Percentiles rank a stretch among this genome's conserved stretches.
Evolutionary conservation across 2,888 invertebrate species (phyloP).

Genomic region (Brassicogethes aeneus): DNA sequence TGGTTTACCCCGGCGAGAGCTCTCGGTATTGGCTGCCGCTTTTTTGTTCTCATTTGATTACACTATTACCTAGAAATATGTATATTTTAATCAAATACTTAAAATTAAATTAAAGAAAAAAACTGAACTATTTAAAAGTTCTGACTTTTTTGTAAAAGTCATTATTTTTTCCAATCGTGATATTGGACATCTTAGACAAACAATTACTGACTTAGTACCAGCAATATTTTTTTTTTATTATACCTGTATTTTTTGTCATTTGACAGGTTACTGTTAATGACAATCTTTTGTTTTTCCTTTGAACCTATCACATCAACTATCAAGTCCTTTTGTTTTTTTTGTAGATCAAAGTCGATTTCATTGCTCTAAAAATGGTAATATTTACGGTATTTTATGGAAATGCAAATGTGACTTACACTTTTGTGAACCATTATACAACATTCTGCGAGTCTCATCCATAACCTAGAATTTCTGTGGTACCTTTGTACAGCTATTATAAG

Average conservation of each 20-base stretch:
- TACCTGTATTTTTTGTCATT: conserved; percentile 48
- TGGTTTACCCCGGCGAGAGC: no score
- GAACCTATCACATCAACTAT: conserved; percentile 51
- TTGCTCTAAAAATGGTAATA: conserved; percentile 43
- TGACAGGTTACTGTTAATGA: conserved; percentile 47
- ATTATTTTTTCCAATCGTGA: no score
- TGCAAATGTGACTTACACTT: conserved; percentile 32
- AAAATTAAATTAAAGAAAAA: no score
- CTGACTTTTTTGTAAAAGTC: no score
- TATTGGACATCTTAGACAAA: no score
- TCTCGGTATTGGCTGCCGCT: no score
- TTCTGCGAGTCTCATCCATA: conserved; percentile 91
- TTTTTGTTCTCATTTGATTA: no score
- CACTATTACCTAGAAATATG: no score
- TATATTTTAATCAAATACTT: no score
- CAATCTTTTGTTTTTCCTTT: conserved; percentile 52
- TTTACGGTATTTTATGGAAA: background rate
- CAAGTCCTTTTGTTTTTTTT: conserved; percentile 49
- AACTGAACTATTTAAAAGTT: no score
- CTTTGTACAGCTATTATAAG: conserved; percentile 77
- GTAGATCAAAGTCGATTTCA: conserved; percentile 51
- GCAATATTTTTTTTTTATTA: no score
- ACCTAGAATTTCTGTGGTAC: conserved; percentile 77
- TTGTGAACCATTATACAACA: conserved; percentile 69
- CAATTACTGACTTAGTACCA: no score